Evolutionary conservation across 30 jellyfish, hydroid and myxozoan species (phyloP), one percentile per base, ranked within the genome.

Genomic region (Mastigias papua): DNA sequence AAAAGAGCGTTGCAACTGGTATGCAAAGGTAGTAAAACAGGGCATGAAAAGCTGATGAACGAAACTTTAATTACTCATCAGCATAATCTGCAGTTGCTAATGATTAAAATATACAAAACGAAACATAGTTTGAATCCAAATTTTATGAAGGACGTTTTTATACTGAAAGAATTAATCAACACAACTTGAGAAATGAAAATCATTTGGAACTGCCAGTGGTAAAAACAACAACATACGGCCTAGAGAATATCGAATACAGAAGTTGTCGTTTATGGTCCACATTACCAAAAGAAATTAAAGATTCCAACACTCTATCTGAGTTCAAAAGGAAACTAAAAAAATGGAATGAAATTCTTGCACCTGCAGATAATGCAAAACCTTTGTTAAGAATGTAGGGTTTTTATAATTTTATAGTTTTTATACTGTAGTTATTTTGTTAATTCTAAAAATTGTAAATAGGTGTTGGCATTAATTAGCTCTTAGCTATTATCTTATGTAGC

Each of bases 261-360:
- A 0, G 50, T 27, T 32, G 32, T 7, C 1, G 15, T 67, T 67
- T 67, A 1, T 67, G 78, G 78, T 67, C 78, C 78, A 17, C 78
- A 22, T 67, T 67, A 0, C 78, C 78, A 34, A 1, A 16, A 32
- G 78, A 67, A 67, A 67, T 67, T n/a, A 67, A 67, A 67, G 51
- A 67, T 67, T 2, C 78, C 8, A 67, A 67, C 51, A 67, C 78
- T 0, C 78, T 29, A 67, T 26, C 78, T 67, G 78, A 67, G 26
- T 67, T 67, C 78, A 67, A 67, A 1, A 0, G 78, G 8, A 0
- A 57, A 57, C 4, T 2, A 57, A 8, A 23, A 57, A 16, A 2
- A 57, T 57, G 69, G 69, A 7, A 57, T 19, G 69, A 22, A 57
- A 3, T 37, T 37, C n/a, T n/a, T n/a, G n/a, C n/a, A n/a, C n/a